Percentiles rank a stretch among this genome's conserved stretches.
phyloP scores from a whole-genome alignment of 2,113 vertebrate species.

The Boleophthalmus pectinirostris region DNA sequence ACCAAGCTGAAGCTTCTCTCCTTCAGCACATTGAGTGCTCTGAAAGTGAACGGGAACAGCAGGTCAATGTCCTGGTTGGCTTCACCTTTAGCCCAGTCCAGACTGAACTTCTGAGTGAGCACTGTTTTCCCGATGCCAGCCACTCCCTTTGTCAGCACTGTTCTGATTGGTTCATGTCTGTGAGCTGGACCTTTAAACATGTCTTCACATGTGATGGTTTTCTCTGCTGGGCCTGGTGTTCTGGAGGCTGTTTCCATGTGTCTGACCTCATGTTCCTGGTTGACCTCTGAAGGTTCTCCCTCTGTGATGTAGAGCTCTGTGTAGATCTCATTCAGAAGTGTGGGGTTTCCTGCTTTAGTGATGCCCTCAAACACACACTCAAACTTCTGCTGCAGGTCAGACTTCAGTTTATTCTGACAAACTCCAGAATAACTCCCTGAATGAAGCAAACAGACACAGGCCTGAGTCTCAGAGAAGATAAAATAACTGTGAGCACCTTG shows the following conservation, averaged over 20 bases:
- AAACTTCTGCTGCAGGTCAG: background rate
- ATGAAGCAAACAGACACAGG: background rate
- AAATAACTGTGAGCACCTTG: background rate
- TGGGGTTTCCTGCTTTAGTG: constrained; percentile 5
- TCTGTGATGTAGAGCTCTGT: constrained; percentile 46
- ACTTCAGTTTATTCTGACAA: background rate
- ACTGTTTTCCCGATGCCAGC: background rate
- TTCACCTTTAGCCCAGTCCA: background rate
- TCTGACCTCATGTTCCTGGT: constrained; percentile 16
- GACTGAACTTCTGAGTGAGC: constrained; percentile 3
- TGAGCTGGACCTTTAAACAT: background rate
- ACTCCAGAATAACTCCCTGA: constrained; percentile 2
- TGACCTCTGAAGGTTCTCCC: constrained; percentile 18
- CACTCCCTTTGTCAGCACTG: constrained; percentile 1
- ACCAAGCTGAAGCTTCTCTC: background rate
- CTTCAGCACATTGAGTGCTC: background rate
- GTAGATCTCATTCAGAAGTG: constrained; percentile 34
- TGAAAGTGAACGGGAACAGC: constrained; percentile 3
- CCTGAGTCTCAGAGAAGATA: background rate
- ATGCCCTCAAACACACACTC: constrained; percentile 3
- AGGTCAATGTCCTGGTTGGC: background rate
- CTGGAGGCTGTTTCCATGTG: constrained; percentile 12
- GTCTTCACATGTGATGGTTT: constrained; percentile 7
- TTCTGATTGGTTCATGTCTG: background rate
- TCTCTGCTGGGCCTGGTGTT: background rate